Evolutionary conservation across 2,888 invertebrate species (phyloP).

Genomic region (Ganaspis brasiliensis): DNA sequence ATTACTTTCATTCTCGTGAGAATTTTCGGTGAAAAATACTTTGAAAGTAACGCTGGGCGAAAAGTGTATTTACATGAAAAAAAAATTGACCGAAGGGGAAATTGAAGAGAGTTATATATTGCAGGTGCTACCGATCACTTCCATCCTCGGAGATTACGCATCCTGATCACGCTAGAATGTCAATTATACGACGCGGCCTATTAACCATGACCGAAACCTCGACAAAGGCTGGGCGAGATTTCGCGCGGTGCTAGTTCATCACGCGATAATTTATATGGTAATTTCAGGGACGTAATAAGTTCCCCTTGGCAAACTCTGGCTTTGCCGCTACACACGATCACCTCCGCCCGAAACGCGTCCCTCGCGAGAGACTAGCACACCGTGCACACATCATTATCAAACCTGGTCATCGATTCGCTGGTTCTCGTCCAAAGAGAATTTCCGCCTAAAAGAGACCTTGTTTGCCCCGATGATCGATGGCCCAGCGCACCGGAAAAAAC

Average conservation of each 20-base stretch:
- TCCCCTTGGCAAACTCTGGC: constrained; percentile 72
- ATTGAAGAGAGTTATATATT: neutral
- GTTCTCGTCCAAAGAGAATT: constrained; percentile 50
- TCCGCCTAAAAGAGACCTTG: constrained; percentile 27
- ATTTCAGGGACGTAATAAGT: constrained; percentile 77
- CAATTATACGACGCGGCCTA: constrained; percentile 72
- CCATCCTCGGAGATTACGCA: constrained; percentile 23
- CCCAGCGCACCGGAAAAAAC: neutral
- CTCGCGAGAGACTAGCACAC: constrained; percentile 64
- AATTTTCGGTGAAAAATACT: no score
- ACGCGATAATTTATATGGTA: constrained; percentile 78
- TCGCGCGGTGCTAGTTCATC: constrained; percentile 69
- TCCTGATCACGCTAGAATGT: constrained; percentile 60
- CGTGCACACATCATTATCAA: constrained; percentile 71
- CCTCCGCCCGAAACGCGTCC: constrained; percentile 62
- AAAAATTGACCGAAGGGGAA: neutral
- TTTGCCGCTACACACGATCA: constrained; percentile 71
- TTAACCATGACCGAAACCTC: constrained; percentile 76
- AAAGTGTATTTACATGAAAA: neutral
- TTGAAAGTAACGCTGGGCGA: no score
- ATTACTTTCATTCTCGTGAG: no score
- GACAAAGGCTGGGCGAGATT: constrained; percentile 69
- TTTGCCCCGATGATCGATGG: constrained; percentile 10
- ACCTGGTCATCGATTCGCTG: constrained; percentile 70
- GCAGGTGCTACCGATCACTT: constrained; percentile 4